phyloP scores from a whole-genome alignment of 2,797 vertebrate species.

The Gephyroberyx darwinii region DNA sequence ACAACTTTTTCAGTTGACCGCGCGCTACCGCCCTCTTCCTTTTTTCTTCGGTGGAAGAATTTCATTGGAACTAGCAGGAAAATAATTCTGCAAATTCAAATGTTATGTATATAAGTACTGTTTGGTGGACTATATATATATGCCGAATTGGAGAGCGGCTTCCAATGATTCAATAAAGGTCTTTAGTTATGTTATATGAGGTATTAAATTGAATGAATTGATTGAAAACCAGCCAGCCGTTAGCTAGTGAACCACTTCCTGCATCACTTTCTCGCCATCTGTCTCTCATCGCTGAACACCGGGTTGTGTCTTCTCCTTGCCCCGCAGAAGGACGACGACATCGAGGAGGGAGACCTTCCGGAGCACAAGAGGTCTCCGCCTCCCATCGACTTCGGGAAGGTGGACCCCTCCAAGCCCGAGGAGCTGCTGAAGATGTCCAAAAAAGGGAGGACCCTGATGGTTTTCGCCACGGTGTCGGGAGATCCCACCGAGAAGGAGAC shows the following conservation, averaged over 20 bases:
- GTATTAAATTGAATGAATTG: background rate
- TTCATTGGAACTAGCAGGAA: too few species aligned
- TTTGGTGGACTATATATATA: too few species aligned
- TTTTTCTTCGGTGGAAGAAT: too few species aligned
- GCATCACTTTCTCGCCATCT: background rate
- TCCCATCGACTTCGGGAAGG: conserved; percentile 91
- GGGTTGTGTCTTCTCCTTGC: background rate
- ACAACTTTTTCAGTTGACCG: too few species aligned
- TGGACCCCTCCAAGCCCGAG: conserved; percentile 92
- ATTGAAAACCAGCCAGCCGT: too few species aligned
- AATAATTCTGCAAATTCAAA: too few species aligned
- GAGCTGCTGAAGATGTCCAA: conserved; percentile 93
- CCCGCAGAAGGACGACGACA: conserved; percentile 91
- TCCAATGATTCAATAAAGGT: too few species aligned
- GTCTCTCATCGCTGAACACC: background rate
- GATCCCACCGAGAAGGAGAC: conserved; percentile 94
- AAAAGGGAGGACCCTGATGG: conserved; percentile 96
- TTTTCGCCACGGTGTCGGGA: conserved; percentile 93
- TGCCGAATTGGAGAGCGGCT: too few species aligned
- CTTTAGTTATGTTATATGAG: too few species aligned
- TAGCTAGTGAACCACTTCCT: too few species aligned
- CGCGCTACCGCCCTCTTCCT: too few species aligned
- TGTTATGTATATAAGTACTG: too few species aligned
- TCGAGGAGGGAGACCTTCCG: conserved; percentile 95
- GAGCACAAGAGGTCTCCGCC: conserved; percentile 92